These are phyloP conservation scores for Acipenser ruthenus DNA, from an alignment of 2,797 vertebrate species.

Conservation along the genomic window DNA sequence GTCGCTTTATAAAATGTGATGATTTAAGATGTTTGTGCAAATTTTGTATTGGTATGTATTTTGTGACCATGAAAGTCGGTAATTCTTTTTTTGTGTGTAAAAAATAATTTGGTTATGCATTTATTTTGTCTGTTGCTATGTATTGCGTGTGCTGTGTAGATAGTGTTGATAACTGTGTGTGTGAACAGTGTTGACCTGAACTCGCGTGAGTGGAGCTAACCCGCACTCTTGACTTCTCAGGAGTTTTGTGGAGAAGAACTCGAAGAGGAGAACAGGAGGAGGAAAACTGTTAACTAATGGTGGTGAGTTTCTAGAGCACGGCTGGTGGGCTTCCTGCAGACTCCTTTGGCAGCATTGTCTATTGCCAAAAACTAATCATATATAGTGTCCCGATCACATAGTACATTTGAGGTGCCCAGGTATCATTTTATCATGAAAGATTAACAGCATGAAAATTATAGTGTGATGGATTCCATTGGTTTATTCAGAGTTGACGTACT, in stretches of 20 bases:
- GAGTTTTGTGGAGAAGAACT: constrained; percentile 55
- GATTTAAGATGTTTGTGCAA: no score
- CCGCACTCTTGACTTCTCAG: constrained; percentile 27
- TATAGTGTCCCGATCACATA: no score
- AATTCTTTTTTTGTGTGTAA: neutral
- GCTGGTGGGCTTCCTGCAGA: no score
- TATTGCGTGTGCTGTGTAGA: neutral
- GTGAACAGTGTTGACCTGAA: constrained; percentile 1
- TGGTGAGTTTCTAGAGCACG: constrained; percentile 38
- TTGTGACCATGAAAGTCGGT: no score
- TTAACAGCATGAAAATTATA: constrained; percentile 2
- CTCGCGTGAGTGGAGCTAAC: no score
- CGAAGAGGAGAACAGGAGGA: constrained; percentile 45
- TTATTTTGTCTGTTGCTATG: no score
- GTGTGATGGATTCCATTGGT: no score
- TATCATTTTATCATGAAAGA: neutral
- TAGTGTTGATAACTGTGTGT: constrained; percentile 6
- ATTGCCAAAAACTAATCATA: no score
- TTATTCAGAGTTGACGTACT: neutral
- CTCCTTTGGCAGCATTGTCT: no score
- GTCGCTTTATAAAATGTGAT: no score
- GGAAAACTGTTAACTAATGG: constrained; percentile 37
- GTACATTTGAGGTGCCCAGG: neutral
- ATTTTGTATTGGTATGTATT: no score
- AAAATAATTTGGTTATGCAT: neutral